Base-by-base conservation (phyloP, 30 jellyfish, hydroid and myxozoan species). In the Cassiopea andromeda region DNA sequence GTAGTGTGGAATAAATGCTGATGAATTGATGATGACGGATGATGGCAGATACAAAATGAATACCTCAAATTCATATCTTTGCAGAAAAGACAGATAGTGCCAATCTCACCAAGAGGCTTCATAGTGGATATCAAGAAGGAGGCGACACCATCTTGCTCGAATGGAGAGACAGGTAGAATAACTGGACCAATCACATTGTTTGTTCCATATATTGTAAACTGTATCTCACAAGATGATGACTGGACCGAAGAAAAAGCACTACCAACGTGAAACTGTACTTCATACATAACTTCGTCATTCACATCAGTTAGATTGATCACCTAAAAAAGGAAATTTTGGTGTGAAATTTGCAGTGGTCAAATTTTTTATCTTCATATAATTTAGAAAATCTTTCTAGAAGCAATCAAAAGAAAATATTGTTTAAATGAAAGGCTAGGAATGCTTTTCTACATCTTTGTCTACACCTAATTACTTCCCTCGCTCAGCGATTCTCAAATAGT, bases 61-160 rank as follows among this genome's bases (percentile, higher is more conserved):
- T 80, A 82, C 90, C 90, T 74, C 47, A 77, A 49, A 60, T 87
- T 84, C 94, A 87, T 87, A 17, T 77, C 80, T 49, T 61, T 60
- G 94, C 94, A 87, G 46, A 87, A 87, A 74, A 87, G 47, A 4
- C 89, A 87, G 44, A 87, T 68, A 16, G 89, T 75, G 1, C 89
- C 94, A 49, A 76, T 70, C 43, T 66, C 85, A 15, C 94, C 94
- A 80, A 87, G 46, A 1, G 54, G 75, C 43, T 77, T 67, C 19
- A 18, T 38, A 14, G 89, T 76, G 59, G 94, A 87, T 8, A 87
- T 73, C 71, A 87, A 74, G 57, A 87, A 87, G 38, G 94, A 87
- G 1, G 89, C 85, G 7, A 87, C 77, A 9, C 94, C 94, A 57
- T 87, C 94, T 46, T 87, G 87, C 50, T 87, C 94, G 12, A 87